A percentile compares a stretch with the other conserved stretches of the same genome.
Conservation (phyloP, 2,888 invertebrate species). For the Dasysyrphus tricinctus region DNA sequence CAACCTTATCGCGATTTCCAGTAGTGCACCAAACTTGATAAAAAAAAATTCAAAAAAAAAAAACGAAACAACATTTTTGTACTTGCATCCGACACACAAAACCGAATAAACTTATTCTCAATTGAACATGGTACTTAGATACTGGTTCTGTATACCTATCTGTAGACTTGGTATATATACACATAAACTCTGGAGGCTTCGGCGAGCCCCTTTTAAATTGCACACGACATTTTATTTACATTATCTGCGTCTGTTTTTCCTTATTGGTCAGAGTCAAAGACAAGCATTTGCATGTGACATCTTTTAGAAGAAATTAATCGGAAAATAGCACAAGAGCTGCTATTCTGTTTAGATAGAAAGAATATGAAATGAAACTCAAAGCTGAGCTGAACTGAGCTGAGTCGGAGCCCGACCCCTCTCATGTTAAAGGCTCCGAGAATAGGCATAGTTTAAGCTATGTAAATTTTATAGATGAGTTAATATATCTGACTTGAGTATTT, state of each 20-base stretch:
- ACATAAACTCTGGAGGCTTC: background rate
- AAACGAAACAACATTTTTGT: background rate
- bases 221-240: constrained; percentile 45
- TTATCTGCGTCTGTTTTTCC: constrained; percentile 44
- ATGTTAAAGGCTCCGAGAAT: constrained; percentile 3
- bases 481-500: constrained; percentile 30
- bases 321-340: constrained; percentile 33
- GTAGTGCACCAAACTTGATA: constrained; percentile 33
- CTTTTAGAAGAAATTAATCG: constrained; percentile 38
- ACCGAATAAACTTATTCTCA: constrained; percentile 27
- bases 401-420: background rate
- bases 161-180: background rate
- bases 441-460: constrained; percentile 39
- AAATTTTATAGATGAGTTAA: constrained; percentile 31
- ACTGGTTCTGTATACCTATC: background rate
- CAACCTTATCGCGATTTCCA: constrained; percentile 39
- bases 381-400: background rate
- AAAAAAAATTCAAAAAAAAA: background rate
- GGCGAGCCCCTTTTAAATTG: constrained; percentile 45
- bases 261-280: constrained; percentile 39
- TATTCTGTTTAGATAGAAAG: constrained; percentile 19
- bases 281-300: constrained; percentile 41
- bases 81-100: constrained; percentile 20
- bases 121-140: constrained; percentile 29
- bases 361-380: constrained; percentile 31